Evolutionary conservation across 2,113 vertebrate genomes (phyloP), one percentile per base, ranked within the genome.

Genomic region (Lepus americanus): DNA sequence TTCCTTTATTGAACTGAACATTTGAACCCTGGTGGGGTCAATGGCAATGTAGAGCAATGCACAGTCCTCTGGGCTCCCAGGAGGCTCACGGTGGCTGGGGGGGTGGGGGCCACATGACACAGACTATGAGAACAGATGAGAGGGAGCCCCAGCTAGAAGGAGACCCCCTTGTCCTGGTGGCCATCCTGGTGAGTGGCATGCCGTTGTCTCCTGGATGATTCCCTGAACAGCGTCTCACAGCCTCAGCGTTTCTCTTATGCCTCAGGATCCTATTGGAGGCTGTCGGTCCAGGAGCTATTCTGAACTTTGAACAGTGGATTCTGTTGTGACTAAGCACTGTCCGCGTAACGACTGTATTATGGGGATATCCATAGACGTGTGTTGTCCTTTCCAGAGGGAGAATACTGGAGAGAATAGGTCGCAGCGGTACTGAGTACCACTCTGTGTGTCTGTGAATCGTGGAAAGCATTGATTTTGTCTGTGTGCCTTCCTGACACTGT

Each of bases 231-330:
- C 19, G 63, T 81, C 49, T 89, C n/a, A 70, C 11, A 10, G 44
- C 31, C 27, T 49, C 31, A 83, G 31, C 66, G 39, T 83, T 95
- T 72, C 63, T 67, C 92, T 92, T 72, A 77, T 59, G 49, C 69
- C 31, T 89, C 64, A 67, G 66, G 81, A 76, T 86, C 64, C 59
- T 64, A 9, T 25, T 82, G 53, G 31, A 67, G 77, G 74, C 59
- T 94, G 95, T 95, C 22, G 84, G 44, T 44, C n/a, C 70, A 39
- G 87, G 53, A 94, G 69, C 64, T 92, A 73, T 95, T 96, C 95
- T 91, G 89, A 94, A 86, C 95, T 90, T 74, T 77, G 51, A 73
- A 29, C 11, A 55, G 70, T 80, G n/a, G 74, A 78, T 86, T 66
- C 61, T 85, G 59, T 94, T 79, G 84, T 95, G 91, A 92, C 72